Conservation (phyloP, 1,140 invertebrate genomes). For the Hylaeus volcanicus region DNA sequence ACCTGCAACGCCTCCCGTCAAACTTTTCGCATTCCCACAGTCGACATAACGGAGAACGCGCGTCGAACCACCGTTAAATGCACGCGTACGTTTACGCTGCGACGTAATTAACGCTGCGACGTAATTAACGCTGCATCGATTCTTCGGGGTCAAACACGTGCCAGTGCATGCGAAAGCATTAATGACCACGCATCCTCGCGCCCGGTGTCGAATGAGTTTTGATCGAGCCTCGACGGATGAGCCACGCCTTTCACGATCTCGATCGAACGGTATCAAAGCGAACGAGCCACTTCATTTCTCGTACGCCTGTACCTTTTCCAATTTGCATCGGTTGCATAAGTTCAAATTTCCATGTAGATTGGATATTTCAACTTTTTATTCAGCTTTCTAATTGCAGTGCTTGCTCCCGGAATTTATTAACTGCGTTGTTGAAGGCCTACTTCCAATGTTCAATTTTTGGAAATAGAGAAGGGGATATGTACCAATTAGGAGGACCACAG, state of each 20-base stretch:
- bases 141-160: conserved; percentile 12
- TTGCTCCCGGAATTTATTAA: too few relatives aligned
- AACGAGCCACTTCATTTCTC: neutral
- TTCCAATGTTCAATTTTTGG: too few relatives aligned
- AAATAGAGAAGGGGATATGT: too few relatives aligned
- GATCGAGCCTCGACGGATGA: neutral
- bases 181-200: neutral
- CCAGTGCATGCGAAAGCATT: conserved; percentile 17
- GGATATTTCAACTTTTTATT: too few relatives aligned
- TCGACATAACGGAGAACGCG: conserved; percentile 44
- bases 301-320: too few relatives aligned
- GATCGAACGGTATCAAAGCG: neutral
- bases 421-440: too few relatives aligned
- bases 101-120: conserved; percentile 48
- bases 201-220: neutral
- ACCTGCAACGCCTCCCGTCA: neutral
- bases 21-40: conserved; percentile 37
- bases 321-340: too few relatives aligned
- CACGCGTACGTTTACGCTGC: conserved; percentile 32
- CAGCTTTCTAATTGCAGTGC: too few relatives aligned
- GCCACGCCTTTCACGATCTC: neutral
- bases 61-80: conserved; percentile 54
- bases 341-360: too few relatives aligned
- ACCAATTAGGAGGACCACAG: too few relatives aligned
- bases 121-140: conserved; percentile 52